Base-by-base conservation (phyloP, 2,113 vertebrate genomes). In the Prietella phreatophila region DNA sequence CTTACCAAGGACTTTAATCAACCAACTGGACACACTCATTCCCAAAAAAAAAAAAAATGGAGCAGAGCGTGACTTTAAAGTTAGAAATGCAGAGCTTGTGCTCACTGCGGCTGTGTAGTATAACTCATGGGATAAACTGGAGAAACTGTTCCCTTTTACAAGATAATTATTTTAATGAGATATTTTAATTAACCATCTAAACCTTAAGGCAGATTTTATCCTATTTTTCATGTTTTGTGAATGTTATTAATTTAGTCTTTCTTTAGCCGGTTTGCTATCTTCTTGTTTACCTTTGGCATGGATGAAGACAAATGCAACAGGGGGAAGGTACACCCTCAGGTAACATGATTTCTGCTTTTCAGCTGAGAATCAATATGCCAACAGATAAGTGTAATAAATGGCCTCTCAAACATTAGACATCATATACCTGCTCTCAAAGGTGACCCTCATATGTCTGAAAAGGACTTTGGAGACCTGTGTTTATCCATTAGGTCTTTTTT, bases 351-450 rank as follows among this genome's bases (percentile, higher is more conserved):
- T 91, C 84, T 88, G 61, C 84, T 91, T 90, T 90, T 85, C 89
- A 90, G 84, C 83, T 30, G 91, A 93, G 93, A 94, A 93, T 93
- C 95, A 93, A 94, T 92, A 92, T 89, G 93, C 93, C 93, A 93
- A 65, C 65, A 86, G 85, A 91, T 95, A 95, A 95, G 91, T 93
- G 92, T 90, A 94, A 96, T 63, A 82, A 92, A 95, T 92, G 89
- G 88, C 91, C 39, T 87, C 76, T 83, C 88, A 83, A 85, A 84
- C 87, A 90, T 87, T 90, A 78, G 71, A 87, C 89, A 87, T 88
- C 58, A 88, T 85, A 61, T 90, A 86, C 82, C 65, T 86, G 84
- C 85, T 91, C 87, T 83, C 87, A 90, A 90, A 87, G 83, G 89
- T 79, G 71, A 84, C 58, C 39, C 20, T 79, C 56, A 79, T 56